A percentile compares a stretch with the other conserved stretches of the same genome.
These are phyloP conservation scores for Lasioglossum villosulum DNA, from an alignment of 2,888 invertebrate genomes.

Conservation along the genomic window DNA sequence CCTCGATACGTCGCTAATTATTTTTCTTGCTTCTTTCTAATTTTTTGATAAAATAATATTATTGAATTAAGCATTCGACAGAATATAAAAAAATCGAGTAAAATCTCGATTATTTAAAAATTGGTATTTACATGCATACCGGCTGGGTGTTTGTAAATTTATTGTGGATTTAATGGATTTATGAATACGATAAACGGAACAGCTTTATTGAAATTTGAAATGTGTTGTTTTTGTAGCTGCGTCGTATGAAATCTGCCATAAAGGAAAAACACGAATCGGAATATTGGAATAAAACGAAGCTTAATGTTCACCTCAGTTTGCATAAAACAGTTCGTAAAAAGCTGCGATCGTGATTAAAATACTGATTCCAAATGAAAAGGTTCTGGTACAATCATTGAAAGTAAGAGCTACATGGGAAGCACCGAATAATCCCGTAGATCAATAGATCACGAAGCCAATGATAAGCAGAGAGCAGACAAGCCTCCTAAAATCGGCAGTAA, in stretches of 20 bases:
- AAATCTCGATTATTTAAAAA: neutral
- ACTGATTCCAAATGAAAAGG: no score
- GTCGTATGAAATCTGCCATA: neutral
- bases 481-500: neutral
- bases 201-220: neutral
- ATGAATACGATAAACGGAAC: neutral
- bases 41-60: neutral
- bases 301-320: neutral
- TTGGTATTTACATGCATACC: neutral
- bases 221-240: neutral
- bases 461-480: neutral
- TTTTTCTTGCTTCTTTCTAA: no score
- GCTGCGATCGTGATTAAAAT: no score
- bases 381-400: no score
- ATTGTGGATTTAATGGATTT: neutral
- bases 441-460: neutral
- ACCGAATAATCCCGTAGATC: neutral
- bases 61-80: neutral
- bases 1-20: no score
- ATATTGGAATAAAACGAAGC: neutral
- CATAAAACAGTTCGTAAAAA: no score
- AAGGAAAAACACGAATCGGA: neutral
- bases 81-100: neutral
- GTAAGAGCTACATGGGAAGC: neutral
- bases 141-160: neutral